phyloP scores from a whole-genome alignment of 2,888 invertebrate species.

The Xestia xanthographa region DNA sequence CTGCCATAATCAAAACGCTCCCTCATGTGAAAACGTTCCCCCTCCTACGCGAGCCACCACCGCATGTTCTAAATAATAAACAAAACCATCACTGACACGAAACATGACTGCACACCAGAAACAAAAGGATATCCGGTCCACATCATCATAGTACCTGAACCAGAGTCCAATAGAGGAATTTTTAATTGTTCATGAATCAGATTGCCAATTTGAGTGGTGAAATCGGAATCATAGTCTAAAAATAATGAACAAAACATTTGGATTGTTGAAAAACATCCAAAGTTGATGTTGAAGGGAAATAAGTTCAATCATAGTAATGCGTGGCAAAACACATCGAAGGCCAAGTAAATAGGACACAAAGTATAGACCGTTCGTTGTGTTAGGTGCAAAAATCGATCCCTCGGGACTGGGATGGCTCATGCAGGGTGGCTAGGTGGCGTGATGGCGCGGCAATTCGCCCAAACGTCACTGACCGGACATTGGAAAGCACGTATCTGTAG shows the following conservation, averaged over 20 bases:
- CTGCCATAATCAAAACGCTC: constrained; percentile 77
- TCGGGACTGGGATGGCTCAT: constrained; percentile 59
- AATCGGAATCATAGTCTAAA: constrained; percentile 44
- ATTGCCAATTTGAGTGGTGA: constrained; percentile 58
- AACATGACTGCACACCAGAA: constrained; percentile 81
- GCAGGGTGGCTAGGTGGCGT: constrained; percentile 69
- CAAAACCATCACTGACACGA: constrained; percentile 82
- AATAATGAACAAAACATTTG: constrained; percentile 44
- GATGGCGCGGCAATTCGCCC: constrained; percentile 68
- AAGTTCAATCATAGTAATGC: constrained; percentile 35
- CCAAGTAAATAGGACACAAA: constrained; percentile 26
- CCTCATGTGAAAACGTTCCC: constrained; percentile 76
- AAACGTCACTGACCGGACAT: constrained; percentile 80
- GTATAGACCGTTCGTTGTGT: constrained; percentile 10
- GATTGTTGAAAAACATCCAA: constrained; percentile 45
- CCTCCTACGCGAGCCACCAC: constrained; percentile 71
- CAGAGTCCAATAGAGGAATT: constrained; percentile 65
- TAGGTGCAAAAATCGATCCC: constrained; percentile 42
- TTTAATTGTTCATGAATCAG: constrained; percentile 65
- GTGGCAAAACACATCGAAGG: constrained; percentile 30
- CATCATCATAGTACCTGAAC: constrained; percentile 71
- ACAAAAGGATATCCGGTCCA: constrained; percentile 84
- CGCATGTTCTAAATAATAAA: constrained; percentile 83
- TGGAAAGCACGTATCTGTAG: constrained; percentile 75
- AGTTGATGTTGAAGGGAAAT: constrained; percentile 35